These are phyloP conservation scores for Pogonomyrmex californicus DNA, from an alignment of 1,140 invertebrate species.

Conservation along the genomic window DNA sequence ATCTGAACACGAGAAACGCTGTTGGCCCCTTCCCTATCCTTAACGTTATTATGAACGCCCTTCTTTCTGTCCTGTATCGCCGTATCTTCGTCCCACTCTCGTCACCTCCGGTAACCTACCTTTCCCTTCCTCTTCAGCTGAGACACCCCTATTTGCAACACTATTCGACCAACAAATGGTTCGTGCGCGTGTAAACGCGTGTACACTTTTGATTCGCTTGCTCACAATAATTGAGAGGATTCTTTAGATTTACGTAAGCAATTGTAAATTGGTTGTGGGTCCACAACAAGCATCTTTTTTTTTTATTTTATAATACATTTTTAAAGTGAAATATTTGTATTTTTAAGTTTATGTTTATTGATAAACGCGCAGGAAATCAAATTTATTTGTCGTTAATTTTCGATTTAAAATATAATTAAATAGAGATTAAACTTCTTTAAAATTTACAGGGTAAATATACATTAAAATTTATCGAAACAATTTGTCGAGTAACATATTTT, in stretches of 20 bases:
- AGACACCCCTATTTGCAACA: not conserved
- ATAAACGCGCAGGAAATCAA: not conserved
- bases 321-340: not conserved
- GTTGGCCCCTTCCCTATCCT: constrained; percentile 25
- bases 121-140: constrained; percentile 10
- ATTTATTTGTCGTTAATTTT: not conserved
- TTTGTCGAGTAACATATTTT: constrained; percentile 14
- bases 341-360: not conserved
- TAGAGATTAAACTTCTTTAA: not conserved
- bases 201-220: not conserved
- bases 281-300: not conserved
- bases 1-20: constrained; percentile 80
- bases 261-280: not conserved
- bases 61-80: constrained; percentile 65
- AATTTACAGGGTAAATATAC: not conserved
- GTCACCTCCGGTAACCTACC: constrained; percentile 48
- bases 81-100: constrained; percentile 67
- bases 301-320: not conserved
- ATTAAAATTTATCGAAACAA: constrained; percentile 2
- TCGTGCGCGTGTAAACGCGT: not conserved
- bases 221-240: constrained; percentile 16
- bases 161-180: constrained; percentile 9
- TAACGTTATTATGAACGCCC: constrained; percentile 82
- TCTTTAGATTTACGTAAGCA: not conserved
- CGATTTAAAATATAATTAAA: not conserved